phyloP scores from a whole-genome alignment of 2,888 invertebrate genomes.

The Euphydryas editha region DNA sequence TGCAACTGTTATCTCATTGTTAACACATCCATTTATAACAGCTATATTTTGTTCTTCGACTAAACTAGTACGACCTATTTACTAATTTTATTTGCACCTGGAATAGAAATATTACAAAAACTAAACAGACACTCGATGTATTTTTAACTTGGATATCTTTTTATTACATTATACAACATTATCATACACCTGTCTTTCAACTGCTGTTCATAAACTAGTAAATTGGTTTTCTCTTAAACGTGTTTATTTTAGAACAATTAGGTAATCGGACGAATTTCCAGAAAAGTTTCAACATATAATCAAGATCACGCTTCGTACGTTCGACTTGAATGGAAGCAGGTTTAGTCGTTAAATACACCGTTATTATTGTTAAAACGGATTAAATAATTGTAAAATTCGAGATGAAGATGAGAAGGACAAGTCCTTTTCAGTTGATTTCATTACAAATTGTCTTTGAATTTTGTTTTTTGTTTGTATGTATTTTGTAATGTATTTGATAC shows the following conservation, averaged over 20 bases:
- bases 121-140: background rate
- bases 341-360: slow-evolving; percentile 24
- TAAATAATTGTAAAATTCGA: slow-evolving; percentile 28
- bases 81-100: slow-evolving; percentile 21
- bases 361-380: slow-evolving; percentile 24
- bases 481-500: background rate
- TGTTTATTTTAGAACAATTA: slow-evolving; percentile 26
- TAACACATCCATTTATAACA: slow-evolving; percentile 1
- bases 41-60: slow-evolving; percentile 4
- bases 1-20: background rate
- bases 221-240: slow-evolving; percentile 18
- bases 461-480: no score
- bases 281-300: slow-evolving; percentile 26
- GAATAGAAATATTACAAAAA: background rate
- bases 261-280: slow-evolving; percentile 26
- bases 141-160: slow-evolving; percentile 19
- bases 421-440: slow-evolving; percentile 28
- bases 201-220: slow-evolving; percentile 18
- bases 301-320: slow-evolving; percentile 30
- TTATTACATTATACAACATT: slow-evolving; percentile 9
- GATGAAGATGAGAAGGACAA: slow-evolving; percentile 30
- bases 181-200: slow-evolving; percentile 19
- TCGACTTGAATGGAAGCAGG: slow-evolving; percentile 28
- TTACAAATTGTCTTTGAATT: slow-evolving; percentile 19
- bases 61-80: background rate